Evolutionary conservation across 2,888 invertebrate genomes (phyloP).

Genomic region (Thymelicus lineola): DNA sequence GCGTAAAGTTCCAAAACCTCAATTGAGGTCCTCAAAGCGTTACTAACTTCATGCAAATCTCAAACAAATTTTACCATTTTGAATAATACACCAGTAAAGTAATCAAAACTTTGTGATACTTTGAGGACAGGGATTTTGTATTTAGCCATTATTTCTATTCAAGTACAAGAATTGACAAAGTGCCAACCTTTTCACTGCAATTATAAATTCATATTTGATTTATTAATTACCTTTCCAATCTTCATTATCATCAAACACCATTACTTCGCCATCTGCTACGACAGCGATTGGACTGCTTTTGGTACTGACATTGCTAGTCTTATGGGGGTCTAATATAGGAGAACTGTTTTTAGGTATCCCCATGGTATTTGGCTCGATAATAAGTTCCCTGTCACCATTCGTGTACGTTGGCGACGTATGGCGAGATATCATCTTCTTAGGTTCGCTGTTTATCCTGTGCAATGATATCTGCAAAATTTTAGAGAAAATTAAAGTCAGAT

Average conservation of each 20-base stretch:
- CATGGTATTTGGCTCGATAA: slow-evolving; percentile 64
- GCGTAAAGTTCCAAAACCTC: slow-evolving; percentile 26
- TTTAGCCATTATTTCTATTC: background rate
- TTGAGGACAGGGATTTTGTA: slow-evolving; percentile 6
- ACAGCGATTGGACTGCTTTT: slow-evolving; percentile 85
- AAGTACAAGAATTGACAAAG: background rate
- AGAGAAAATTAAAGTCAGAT: slow-evolving; percentile 1
- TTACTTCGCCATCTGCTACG: slow-evolving; percentile 91
- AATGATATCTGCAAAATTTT: slow-evolving; percentile 69
- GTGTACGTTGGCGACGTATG: slow-evolving; percentile 80
- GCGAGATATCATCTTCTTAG: slow-evolving; percentile 79
- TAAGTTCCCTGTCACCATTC: slow-evolving; percentile 71
- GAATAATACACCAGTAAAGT: slow-evolving; percentile 27
- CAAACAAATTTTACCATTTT: slow-evolving; percentile 27
- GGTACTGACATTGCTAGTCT: slow-evolving; percentile 71
- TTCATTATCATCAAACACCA: slow-evolving; percentile 95
- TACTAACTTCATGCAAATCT: slow-evolving; percentile 35
- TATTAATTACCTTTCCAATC: slow-evolving; percentile 88
- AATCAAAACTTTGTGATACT: slow-evolving; percentile 34
- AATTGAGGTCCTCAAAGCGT: slow-evolving; percentile 29
- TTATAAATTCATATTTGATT: slow-evolving; percentile 12
- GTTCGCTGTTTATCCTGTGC: slow-evolving; percentile 77
- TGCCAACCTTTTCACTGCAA: background rate
- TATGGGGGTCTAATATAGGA: slow-evolving; percentile 78
- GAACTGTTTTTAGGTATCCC: slow-evolving; percentile 80